Evolutionary conservation across 2,888 invertebrate species (phyloP).

Genomic region (Ernsta delagoae): DNA sequence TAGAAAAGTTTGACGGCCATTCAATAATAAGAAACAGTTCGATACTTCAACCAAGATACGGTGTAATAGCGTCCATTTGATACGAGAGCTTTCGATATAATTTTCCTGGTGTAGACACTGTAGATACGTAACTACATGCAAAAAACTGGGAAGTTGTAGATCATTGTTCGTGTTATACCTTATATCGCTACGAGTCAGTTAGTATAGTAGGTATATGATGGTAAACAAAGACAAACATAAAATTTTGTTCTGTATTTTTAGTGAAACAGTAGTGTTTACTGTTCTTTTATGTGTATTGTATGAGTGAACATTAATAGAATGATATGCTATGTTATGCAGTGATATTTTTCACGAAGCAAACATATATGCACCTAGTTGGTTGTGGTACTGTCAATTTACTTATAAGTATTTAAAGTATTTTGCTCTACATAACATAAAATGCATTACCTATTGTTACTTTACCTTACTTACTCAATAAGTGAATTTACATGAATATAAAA

Average conservation of each 20-base stretch:
- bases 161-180: conserved; percentile 20
- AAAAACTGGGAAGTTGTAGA: conserved; percentile 26
- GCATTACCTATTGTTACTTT: too few species aligned
- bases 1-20: conserved; percentile 48
- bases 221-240: conserved; percentile 32
- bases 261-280: conserved; percentile 23
- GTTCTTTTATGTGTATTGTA: conserved; percentile 12
- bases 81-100: conserved; percentile 25
- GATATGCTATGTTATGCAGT: too few species aligned
- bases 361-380: too few species aligned
- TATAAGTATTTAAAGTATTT: too few species aligned
- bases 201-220: background rate
- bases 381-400: too few species aligned
- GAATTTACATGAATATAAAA: too few species aligned
- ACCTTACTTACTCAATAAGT: too few species aligned
- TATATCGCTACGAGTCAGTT: background rate
- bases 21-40: conserved; percentile 47
- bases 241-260: conserved; percentile 23
- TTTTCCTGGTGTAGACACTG: conserved; percentile 17
- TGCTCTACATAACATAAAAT: too few species aligned
- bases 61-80: conserved; percentile 24
- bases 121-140: conserved; percentile 6
- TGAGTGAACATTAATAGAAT: conserved; percentile 4
- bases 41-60: conserved; percentile 39
- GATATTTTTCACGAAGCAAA: too few species aligned